Evolutionary conservation across 2,113 vertebrate genomes (phyloP).

Genomic region (Bothrops jararaca): DNA sequence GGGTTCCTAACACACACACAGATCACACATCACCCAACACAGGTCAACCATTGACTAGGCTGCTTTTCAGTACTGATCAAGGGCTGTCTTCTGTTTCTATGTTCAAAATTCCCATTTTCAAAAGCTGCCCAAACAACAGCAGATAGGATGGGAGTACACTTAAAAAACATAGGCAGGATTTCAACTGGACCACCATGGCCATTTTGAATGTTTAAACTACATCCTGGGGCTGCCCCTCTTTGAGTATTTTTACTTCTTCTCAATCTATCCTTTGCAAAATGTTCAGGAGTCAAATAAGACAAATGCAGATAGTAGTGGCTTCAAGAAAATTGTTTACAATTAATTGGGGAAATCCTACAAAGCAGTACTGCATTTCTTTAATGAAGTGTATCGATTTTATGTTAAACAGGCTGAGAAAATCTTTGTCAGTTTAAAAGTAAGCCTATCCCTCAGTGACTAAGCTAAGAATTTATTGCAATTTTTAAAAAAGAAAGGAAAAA

Average conservation of each 20-base stretch:
- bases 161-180: neutral
- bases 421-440: conserved; percentile 39
- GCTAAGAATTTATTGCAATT: conserved; percentile 27
- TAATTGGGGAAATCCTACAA: conserved; percentile 26
- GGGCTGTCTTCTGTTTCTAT: neutral
- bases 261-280: neutral
- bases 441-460: conserved; percentile 27
- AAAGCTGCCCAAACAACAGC: neutral
- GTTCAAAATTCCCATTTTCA: neutral
- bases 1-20: neutral
- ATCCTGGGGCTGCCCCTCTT: neutral
- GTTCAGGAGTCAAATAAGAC: conserved; percentile 2
- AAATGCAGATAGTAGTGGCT: neutral
- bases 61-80: neutral
- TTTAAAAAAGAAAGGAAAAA: neutral
- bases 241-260: neutral
- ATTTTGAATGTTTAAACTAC: neutral
- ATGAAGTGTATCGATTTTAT: conserved; percentile 25
- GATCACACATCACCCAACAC: neutral
- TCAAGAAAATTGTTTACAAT: neutral
- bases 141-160: neutral
- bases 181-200: neutral
- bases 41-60: neutral
- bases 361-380: conserved; percentile 19
- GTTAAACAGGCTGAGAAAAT: conserved; percentile 24